Evolutionary conservation across 2,113 vertebrate genomes (phyloP), one percentile per base, ranked within the genome.

Genomic region (Corythornis madagascariensis): DNA sequence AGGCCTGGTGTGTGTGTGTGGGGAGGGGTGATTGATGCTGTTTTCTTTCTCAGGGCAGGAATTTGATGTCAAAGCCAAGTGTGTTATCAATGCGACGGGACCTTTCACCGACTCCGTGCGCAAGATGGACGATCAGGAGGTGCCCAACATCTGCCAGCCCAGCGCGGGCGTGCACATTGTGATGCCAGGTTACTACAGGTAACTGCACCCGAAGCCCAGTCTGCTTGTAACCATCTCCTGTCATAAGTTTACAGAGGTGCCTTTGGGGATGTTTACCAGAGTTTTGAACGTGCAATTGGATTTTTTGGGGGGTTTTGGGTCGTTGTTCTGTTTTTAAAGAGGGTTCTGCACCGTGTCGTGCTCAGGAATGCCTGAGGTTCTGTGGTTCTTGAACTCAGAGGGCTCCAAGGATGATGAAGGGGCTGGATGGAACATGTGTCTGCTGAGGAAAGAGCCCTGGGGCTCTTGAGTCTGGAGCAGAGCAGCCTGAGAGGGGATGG

Each of bases 1-100:
- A 98, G 98, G 98, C 38, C 38, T 94, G 96, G 96, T 91, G 94
- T 38, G 38, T 38, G 38, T 38, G 38, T 38, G 38, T 38, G 38
- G 38, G 38, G 35, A 9, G 93, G 74, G 88, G 97, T 98, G 98
- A 98, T 98, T 97, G 98, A 99, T 98, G 90, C 98, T 98, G 98
- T 98, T 98, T 98, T 98, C 98, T 98, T 98, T 98, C 97, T 90
- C 98, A 99, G 99, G 99, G 98, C 97, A 99, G 97, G 98, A 99
- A 97, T 99, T 99, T 98, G 98, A 99, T 97, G 99, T 99, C 98
- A 98, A 97, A 98, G 99, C 99, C 98, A 99, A 99, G 98, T 99
- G 99, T 97, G 99, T 99, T 98, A 99, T 99, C 99, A 99, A 99
- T 97, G 99, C 98, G 85, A 99, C 98, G 11, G 99, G 98, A 97